Evolutionary conservation across 2,797 vertebrate species (phyloP).

Genomic region (Stomatorhinus walkeri): DNA sequence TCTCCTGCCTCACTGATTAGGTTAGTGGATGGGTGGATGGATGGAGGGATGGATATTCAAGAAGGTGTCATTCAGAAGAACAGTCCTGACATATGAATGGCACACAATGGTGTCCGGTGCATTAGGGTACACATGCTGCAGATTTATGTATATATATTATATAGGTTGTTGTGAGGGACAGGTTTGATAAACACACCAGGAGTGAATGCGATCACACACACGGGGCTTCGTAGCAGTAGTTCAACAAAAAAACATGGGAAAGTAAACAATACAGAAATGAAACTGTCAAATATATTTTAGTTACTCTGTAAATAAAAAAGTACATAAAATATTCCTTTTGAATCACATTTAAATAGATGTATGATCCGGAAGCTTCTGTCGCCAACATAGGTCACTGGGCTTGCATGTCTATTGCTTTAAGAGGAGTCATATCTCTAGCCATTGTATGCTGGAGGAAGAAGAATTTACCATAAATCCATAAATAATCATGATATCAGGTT

Average conservation of each 20-base stretch:
- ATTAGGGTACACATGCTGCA: neutral
- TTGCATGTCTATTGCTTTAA: slow-evolving; percentile 32
- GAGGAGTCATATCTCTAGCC: neutral
- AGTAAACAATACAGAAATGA: slow-evolving; percentile 21
- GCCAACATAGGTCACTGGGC: slow-evolving; percentile 28
- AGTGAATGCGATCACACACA: neutral
- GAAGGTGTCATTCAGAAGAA: neutral
- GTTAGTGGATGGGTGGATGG: neutral
- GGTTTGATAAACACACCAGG: neutral
- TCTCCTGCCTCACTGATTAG: neutral
- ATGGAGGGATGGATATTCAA: neutral
- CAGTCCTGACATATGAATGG: neutral
- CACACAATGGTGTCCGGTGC: neutral
- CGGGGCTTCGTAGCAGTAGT: slow-evolving; percentile 14
- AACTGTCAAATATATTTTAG: neutral
- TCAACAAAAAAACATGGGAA: slow-evolving; percentile 21
- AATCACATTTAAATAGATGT: slow-evolving; percentile 31
- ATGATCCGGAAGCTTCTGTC: slow-evolving; percentile 46
- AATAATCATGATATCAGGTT: slow-evolving; percentile 14
- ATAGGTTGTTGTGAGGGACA: neutral
- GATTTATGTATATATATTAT: neutral
- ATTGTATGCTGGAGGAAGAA: neutral
- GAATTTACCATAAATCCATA: neutral
- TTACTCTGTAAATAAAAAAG: slow-evolving; percentile 20
- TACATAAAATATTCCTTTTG: slow-evolving; percentile 22